These are phyloP conservation scores for Cettia cetti DNA, from an alignment of 2,113 vertebrate genomes.

Conservation along the genomic window DNA sequence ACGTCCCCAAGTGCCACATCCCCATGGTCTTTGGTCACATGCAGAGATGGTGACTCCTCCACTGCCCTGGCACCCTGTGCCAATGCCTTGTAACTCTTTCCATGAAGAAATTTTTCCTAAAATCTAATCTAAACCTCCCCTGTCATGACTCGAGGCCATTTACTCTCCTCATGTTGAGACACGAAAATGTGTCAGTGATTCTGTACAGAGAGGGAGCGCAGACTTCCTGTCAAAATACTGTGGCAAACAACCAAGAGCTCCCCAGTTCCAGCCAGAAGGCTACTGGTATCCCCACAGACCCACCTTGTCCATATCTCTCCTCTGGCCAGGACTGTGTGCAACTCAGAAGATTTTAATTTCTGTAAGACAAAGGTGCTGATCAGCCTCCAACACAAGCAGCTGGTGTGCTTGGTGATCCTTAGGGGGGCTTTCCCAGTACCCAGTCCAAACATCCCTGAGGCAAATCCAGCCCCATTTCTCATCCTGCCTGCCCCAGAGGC, in stretches of 20 bases:
- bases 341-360: neutral
- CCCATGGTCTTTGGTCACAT: neutral
- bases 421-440: neutral
- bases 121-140: neutral
- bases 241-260: neutral
- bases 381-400: neutral
- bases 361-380: neutral
- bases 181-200: neutral
- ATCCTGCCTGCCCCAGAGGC: neutral
- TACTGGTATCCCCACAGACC: neutral
- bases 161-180: neutral
- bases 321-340: neutral
- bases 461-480: neutral
- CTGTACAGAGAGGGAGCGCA: neutral
- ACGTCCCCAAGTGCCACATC: neutral
- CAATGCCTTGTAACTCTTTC: neutral
- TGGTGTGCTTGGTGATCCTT: neutral
- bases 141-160: rapidly evolving
- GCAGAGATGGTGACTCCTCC: neutral
- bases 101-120: neutral
- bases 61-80: neutral
- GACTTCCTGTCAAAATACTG: neutral
- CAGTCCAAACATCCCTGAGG: neutral
- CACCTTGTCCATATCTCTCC: neutral
- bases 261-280: neutral